These are phyloP conservation scores for Podarcis cretensis DNA, from an alignment of 2,113 vertebrate genomes.

Conservation along the genomic window DNA sequence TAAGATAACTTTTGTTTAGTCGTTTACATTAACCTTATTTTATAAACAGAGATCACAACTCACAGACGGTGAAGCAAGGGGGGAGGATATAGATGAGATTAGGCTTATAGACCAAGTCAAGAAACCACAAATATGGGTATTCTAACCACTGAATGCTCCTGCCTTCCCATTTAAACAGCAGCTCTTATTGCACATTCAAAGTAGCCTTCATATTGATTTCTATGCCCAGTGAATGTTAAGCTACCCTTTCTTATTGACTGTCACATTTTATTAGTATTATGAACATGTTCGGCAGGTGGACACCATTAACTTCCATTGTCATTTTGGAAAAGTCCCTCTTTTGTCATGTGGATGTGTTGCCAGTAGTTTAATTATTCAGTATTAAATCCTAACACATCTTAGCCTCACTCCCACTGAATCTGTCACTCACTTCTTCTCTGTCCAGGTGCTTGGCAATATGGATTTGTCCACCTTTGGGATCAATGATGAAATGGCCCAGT, in stretches of 20 bases:
- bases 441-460: conserved; percentile 84
- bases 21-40: neutral
- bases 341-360: neutral
- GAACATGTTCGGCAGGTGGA: neutral
- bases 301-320: neutral
- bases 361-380: neutral
- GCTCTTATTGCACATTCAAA: neutral
- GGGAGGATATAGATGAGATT: neutral
- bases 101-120: neutral
- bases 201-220: neutral
- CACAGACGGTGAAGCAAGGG: neutral
- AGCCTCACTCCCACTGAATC: neutral
- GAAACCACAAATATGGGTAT: neutral
- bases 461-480: conserved; percentile 86
- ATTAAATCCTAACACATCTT: neutral
- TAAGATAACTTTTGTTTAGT: neutral
- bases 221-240: neutral
- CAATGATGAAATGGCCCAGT: conserved; percentile 85
- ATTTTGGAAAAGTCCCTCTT: neutral
- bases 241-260: neutral
- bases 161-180: neutral
- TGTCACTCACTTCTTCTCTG: conserved; percentile 89
- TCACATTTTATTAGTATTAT: neutral
- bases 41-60: neutral
- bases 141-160: neutral